Evolutionary conservation across 1,140 invertebrate species (phyloP).

Genomic region (Coenobita brevimanus): DNA sequence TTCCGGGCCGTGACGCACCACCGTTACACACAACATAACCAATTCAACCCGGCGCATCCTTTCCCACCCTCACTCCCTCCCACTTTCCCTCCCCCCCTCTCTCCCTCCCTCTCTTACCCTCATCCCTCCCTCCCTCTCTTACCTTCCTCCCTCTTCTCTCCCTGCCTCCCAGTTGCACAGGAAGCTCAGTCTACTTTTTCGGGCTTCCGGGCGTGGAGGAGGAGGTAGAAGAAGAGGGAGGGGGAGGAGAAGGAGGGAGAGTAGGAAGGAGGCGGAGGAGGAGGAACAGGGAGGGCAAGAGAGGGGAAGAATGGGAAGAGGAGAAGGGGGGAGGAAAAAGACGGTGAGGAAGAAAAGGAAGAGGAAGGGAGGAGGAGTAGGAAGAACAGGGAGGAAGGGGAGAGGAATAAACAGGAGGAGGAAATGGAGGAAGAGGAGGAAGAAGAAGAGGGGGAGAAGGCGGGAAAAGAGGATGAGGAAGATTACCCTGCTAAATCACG

Average conservation of each 20-base stretch:
- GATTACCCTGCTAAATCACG: too few species aligned
- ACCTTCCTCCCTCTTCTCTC: background rate
- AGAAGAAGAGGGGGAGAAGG: background rate
- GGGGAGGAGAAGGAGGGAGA: background rate
- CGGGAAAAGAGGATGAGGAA: background rate
- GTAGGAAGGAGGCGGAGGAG: background rate
- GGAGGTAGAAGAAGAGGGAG: background rate
- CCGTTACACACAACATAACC: too few species aligned
- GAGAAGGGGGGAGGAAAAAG: background rate
- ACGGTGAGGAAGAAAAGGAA: too few species aligned
- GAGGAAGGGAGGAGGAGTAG: too few species aligned
- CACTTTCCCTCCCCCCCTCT: background rate
- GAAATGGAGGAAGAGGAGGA: background rate
- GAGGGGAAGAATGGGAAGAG: background rate
- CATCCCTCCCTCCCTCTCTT: background rate
- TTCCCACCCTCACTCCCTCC: background rate
- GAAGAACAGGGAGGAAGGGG: background rate
- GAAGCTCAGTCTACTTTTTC: background rate
- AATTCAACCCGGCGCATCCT: too few species aligned
- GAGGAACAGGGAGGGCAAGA: background rate
- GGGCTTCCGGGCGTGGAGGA: background rate
- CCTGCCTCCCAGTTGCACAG: background rate
- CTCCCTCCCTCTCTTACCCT: background rate
- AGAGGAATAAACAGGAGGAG: background rate
- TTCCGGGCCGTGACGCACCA: too few species aligned